These are phyloP conservation scores for Drosophila fungiperda DNA, from an alignment of 2,888 invertebrate species.

Conservation along the genomic window DNA sequence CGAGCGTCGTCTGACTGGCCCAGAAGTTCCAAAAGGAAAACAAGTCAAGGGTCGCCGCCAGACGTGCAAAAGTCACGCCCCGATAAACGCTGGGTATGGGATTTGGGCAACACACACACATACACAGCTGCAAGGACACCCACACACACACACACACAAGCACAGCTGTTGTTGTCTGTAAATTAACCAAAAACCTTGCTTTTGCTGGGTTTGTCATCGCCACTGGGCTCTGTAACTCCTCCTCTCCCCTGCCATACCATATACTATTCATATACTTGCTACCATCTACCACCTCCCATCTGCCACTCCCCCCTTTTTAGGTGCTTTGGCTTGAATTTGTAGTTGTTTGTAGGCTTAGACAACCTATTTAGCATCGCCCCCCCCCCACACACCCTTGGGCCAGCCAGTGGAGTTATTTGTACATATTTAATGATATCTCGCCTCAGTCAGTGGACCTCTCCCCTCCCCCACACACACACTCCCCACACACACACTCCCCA, in stretches of 20 bases:
- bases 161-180: constrained; percentile 21
- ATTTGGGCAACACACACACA: not conserved
- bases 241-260: not conserved
- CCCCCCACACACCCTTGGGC: constrained; percentile 19
- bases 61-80: constrained; percentile 73
- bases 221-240: constrained; percentile 35
- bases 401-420: constrained; percentile 58
- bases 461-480: not conserved
- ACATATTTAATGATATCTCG: constrained; percentile 63
- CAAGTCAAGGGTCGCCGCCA: constrained; percentile 72
- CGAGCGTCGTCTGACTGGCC: constrained; percentile 55
- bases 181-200: constrained; percentile 29
- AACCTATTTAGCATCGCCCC: constrained; percentile 50
- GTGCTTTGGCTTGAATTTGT: constrained; percentile 17
- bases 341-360: constrained; percentile 51
- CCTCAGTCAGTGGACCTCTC: not conserved
- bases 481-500: not conserved
- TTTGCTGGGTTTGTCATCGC: constrained; percentile 44
- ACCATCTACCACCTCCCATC: not conserved
- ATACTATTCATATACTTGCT: not conserved
- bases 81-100: not conserved
- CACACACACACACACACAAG: constrained; percentile 1
- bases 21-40: constrained; percentile 57
- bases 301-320: not conserved
- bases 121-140: not conserved